phyloP scores from a whole-genome alignment of 2,113 vertebrate species.

The Hipposideros armiger region DNA sequence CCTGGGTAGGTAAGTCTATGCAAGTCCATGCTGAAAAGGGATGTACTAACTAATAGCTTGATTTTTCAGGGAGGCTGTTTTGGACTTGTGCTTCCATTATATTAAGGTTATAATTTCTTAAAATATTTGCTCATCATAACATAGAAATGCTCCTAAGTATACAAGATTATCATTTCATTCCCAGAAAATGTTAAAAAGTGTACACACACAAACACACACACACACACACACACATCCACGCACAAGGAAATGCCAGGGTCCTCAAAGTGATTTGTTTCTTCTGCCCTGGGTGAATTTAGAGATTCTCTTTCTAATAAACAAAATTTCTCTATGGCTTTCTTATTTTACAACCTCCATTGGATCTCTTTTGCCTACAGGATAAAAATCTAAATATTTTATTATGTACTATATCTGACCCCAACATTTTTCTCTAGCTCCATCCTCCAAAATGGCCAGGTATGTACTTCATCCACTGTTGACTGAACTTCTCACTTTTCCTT shows the following conservation, averaged over 20 bases:
- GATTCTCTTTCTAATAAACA: background rate
- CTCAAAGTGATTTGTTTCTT: background rate
- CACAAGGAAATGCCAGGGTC: background rate
- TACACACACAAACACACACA: background rate
- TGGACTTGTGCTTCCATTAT: background rate
- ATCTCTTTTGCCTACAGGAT: background rate
- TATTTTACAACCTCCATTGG: background rate
- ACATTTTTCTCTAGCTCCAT: background rate
- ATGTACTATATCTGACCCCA: background rate
- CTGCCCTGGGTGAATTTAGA: background rate
- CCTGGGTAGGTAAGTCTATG: background rate
- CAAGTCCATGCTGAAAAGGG: background rate
- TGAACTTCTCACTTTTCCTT: background rate
- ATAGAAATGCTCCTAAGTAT: background rate
- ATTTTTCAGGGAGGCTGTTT: background rate
- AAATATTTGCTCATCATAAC: background rate
- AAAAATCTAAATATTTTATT: constrained; percentile 26
- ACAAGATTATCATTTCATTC: background rate
- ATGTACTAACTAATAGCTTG: background rate
- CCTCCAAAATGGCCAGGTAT: background rate
- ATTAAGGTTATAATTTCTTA: constrained; percentile 33
- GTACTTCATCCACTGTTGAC: background rate
- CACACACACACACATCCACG: background rate
- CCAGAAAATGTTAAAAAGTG: background rate
- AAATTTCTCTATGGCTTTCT: background rate